These are phyloP conservation scores for Caenorhabditis sp. DNA, from an alignment of 2,888 invertebrate genomes.

Conservation along the genomic window DNA sequence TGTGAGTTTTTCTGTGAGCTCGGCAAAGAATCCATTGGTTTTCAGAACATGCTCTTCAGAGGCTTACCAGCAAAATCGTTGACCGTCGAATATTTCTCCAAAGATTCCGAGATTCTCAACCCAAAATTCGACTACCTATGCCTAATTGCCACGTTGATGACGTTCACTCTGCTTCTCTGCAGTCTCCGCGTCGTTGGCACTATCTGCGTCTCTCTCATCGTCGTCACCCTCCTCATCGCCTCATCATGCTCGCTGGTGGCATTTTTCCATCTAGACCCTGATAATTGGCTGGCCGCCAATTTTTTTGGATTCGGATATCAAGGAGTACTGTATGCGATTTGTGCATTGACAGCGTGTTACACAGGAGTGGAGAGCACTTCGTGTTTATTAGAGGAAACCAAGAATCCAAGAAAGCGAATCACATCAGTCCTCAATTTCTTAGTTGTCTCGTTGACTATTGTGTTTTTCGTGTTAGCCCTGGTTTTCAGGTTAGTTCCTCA, in stretches of 20 bases:
- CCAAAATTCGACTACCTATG: slow-evolving; percentile 36
- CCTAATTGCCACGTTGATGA: slow-evolving; percentile 34
- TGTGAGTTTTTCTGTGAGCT: slow-evolving; percentile 37
- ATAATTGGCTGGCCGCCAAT: slow-evolving; percentile 49
- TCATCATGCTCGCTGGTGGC: slow-evolving; percentile 50
- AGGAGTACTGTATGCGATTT: slow-evolving; percentile 34
- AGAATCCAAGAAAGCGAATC: slow-evolving; percentile 37
- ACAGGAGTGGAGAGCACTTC: slow-evolving; percentile 48
- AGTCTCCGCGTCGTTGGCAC: slow-evolving; percentile 47
- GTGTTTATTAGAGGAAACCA: slow-evolving; percentile 47
- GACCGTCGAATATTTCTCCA: slow-evolving; percentile 19
- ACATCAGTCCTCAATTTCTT: slow-evolving; percentile 23
- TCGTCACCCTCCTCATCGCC: slow-evolving; percentile 44
- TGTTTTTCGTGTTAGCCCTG: slow-evolving; percentile 29
- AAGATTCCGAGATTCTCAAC: slow-evolving; percentile 25
- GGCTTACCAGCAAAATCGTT: slow-evolving; percentile 36
- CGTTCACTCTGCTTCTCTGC: slow-evolving; percentile 46
- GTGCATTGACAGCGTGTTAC: slow-evolving; percentile 41
- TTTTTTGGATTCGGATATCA: slow-evolving; percentile 45
- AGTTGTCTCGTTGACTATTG: slow-evolving; percentile 18
- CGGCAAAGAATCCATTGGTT: no score
- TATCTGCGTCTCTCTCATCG: slow-evolving; percentile 43
- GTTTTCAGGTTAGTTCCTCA: slow-evolving; percentile 32
- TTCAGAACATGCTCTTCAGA: slow-evolving; percentile 46
- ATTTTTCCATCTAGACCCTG: slow-evolving; percentile 53